Conservation (phyloP, 2,888 invertebrate genomes). For the Phytoseiulus persimilis region DNA sequence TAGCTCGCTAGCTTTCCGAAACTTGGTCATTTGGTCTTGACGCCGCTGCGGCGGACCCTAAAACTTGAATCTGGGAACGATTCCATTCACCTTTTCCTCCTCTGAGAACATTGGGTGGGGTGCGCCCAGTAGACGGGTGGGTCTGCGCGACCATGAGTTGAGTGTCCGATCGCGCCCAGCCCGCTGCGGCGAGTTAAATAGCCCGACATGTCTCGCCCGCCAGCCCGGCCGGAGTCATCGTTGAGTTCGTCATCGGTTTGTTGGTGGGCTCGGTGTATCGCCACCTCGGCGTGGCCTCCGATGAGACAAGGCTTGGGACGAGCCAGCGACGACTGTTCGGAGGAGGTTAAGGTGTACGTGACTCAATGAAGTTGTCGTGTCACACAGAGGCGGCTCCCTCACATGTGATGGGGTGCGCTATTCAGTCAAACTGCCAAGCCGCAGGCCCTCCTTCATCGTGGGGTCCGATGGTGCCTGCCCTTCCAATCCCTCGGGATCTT, state of each 20-base stretch:
- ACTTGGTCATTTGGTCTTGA: neutral
- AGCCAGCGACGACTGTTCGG: neutral
- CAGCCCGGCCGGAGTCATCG: neutral
- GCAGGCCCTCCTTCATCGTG: neutral
- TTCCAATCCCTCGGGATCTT: neutral
- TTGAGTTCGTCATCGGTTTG: no score
- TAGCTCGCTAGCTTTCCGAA: neutral
- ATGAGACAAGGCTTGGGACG: neutral
- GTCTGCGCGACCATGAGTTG: neutral
- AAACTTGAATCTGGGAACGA: neutral
- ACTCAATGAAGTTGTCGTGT: neutral
- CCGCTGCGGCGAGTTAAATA: neutral
- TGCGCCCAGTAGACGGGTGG: neutral
- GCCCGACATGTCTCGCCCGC: neutral
- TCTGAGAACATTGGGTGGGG: neutral
- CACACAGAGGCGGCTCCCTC: neutral
- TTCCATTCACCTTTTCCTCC: neutral
- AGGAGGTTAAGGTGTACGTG: neutral
- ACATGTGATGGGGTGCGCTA: neutral
- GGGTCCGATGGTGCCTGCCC: neutral
- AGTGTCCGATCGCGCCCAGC: neutral
- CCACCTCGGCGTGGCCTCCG: neutral
- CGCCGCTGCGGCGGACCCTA: neutral
- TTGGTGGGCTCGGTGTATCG: no score
- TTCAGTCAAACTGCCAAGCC: neutral